Conservation (phyloP, 2,888 invertebrate genomes). For the Drosophila parthenogenetica region DNA sequence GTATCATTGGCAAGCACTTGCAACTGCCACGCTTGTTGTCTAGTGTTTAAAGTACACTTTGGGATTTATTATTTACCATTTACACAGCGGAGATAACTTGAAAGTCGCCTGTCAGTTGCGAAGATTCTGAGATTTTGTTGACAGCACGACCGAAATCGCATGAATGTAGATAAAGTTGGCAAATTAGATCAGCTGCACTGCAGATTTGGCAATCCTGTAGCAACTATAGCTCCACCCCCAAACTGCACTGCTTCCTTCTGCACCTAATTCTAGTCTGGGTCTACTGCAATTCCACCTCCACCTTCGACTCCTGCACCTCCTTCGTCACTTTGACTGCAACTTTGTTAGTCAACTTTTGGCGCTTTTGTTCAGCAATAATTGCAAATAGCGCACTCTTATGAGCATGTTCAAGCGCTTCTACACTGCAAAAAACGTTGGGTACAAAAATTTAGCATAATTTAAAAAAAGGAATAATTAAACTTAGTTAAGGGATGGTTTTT, state of each 20-base stretch:
- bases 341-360: conserved; percentile 61
- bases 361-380: conserved; percentile 60
- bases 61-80: conserved; percentile 31
- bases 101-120: conserved; percentile 20
- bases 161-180: conserved; percentile 1
- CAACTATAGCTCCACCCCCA: not conserved
- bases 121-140: conserved; percentile 28
- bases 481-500: too few species aligned
- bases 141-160: conserved; percentile 41
- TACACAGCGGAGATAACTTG: not conserved
- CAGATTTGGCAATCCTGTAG: conserved; percentile 60
- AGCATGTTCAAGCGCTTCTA: conserved; percentile 27
- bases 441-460: too few species aligned
- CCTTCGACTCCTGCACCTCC: not conserved
- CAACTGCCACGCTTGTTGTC: conserved; percentile 52
- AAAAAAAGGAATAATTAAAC: too few species aligned
- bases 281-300: not conserved
- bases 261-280: not conserved
- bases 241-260: not conserved
- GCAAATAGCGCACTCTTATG: conserved; percentile 51
- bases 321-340: not conserved
- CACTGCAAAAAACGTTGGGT: not conserved
- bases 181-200: conserved; percentile 56
- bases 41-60: conserved; percentile 53
- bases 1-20: conserved; percentile 69